phyloP scores from a whole-genome alignment of 2,888 invertebrate species.

The Flexamia atlantica region DNA sequence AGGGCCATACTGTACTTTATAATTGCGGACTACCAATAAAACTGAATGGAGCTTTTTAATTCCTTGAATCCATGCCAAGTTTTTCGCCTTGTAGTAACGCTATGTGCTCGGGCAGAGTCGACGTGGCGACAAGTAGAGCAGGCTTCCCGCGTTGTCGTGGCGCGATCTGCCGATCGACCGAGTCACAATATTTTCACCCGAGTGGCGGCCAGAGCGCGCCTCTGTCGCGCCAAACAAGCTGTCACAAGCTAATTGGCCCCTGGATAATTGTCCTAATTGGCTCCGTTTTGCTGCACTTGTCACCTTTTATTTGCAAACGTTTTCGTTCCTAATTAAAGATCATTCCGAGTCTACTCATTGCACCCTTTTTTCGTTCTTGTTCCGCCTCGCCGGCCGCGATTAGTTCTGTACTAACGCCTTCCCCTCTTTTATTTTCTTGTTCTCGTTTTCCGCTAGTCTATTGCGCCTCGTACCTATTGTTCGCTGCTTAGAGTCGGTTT shows the following conservation, averaged over 20 bases:
- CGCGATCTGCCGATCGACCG: background rate
- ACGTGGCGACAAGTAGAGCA: too few relatives aligned
- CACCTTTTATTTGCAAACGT: conserved; percentile 57
- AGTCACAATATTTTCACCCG: conserved; percentile 1
- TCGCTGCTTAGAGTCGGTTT: background rate
- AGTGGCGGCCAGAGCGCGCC: background rate
- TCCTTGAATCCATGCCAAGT: too few relatives aligned
- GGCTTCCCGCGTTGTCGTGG: too few relatives aligned
- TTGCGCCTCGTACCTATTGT: conserved; percentile 23
- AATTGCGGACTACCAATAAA: too few relatives aligned
- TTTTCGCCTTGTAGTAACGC: too few relatives aligned
- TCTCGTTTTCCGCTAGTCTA: background rate
- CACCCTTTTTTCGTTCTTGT: conserved; percentile 10
- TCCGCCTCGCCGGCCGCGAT: conserved; percentile 37
- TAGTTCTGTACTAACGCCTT: conserved; percentile 48
- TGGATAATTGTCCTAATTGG: conserved; percentile 53
- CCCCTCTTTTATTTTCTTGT: conserved; percentile 11
- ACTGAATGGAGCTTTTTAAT: too few relatives aligned
- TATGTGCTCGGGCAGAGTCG: too few relatives aligned
- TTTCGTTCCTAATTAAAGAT: conserved; percentile 47
- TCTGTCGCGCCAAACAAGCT: conserved; percentile 27
- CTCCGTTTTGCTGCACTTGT: conserved; percentile 49
- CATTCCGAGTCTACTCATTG: conserved; percentile 48
- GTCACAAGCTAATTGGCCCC: conserved; percentile 51
- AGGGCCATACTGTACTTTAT: too few relatives aligned